Percentiles rank a stretch among this genome's conserved stretches.
These are phyloP conservation scores for Megalops atlanticus DNA, from an alignment of 2,113 vertebrate genomes.

Conservation along the genomic window DNA sequence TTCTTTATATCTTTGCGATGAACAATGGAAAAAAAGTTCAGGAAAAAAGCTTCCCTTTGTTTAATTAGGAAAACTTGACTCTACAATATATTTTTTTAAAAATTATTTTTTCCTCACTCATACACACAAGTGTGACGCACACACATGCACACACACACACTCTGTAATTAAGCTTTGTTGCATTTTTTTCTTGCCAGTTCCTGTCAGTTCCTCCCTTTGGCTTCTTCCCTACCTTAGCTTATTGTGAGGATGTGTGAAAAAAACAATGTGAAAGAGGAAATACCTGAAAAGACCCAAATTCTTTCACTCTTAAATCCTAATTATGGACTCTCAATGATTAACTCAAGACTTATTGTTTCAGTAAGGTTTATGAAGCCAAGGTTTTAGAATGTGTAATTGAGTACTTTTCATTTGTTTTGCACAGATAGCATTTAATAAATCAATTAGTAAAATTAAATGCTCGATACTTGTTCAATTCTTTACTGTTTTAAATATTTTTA, in stretches of 20 bases:
- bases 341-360: not conserved
- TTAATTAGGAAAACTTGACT: conserved; percentile 27
- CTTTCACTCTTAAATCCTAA: not conserved
- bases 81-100: conserved; percentile 23
- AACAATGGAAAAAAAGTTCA: conserved; percentile 29
- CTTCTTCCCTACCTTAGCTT: conserved; percentile 14
- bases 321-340: not conserved
- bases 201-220: conserved; percentile 6
- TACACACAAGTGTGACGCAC: conserved; percentile 10
- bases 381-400: not conserved
- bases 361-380: not conserved
- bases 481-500: not conserved
- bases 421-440: not conserved
- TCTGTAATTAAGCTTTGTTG: conserved; percentile 19
- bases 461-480: not conserved
- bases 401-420: not conserved
- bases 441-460: not conserved
- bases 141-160: conserved; percentile 2
- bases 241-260: conserved; percentile 4
- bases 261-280: not conserved
- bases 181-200: not conserved
- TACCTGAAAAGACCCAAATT: not conserved
- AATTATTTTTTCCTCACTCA: conserved; percentile 19
- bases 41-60: conserved; percentile 19
- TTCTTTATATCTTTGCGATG: conserved; percentile 32